These are phyloP conservation scores for Anguilla megastoma DNA, from an alignment of 2,797 vertebrate genomes.

Conservation along the genomic window DNA sequence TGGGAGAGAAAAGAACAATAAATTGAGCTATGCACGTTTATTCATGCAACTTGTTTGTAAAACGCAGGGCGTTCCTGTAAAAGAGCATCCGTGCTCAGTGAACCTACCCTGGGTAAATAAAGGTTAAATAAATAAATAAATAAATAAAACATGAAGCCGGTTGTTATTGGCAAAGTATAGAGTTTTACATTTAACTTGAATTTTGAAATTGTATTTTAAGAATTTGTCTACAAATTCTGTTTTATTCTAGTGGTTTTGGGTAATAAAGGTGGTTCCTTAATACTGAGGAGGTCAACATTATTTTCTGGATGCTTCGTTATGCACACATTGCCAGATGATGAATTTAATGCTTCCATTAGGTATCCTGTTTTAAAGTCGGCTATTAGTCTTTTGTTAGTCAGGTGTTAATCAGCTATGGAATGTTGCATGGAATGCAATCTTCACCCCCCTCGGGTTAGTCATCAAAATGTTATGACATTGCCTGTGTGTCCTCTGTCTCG, in stretches of 20 bases:
- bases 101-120: no score
- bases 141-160: no score
- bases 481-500: neutral
- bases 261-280: neutral
- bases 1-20: no score
- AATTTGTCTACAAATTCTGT: no score
- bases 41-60: no score
- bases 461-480: neutral
- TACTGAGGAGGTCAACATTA: neutral
- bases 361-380: neutral
- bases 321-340: neutral
- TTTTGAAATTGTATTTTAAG: no score
- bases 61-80: no score
- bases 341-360: neutral
- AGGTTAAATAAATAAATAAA: no score
- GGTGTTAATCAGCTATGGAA: neutral
- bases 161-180: no score
- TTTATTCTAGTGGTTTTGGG: neutral
- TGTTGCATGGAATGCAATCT: neutral
- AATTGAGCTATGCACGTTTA: no score
- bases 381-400: neutral
- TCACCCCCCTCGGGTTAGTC: neutral
- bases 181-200: no score
- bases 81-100: no score
- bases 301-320: neutral